Evolutionary conservation across 2,888 invertebrate species (phyloP), one percentile per base, ranked within the genome.

Genomic region (Thyatira batis): DNA sequence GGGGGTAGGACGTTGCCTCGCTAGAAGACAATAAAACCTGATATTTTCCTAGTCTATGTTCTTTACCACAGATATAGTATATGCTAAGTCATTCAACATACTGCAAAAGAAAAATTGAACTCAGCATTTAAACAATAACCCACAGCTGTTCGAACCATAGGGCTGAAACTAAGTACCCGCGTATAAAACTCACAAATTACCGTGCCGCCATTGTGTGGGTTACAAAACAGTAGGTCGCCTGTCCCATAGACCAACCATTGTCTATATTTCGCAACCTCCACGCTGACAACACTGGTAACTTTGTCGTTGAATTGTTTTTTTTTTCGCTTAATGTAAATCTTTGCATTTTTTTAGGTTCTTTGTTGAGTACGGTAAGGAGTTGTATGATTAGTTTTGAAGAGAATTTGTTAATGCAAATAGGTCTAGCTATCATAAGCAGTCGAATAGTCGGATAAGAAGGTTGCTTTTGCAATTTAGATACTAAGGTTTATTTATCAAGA

Each of bases 191-290:
- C 59, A 61, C 63, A 63, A 67, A 71, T 70, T 70, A 68, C 62
- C 65, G 55, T 63, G 58, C 17, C 58, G 50, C 64, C 60, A 73
- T 73, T 73, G 75, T 73, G 64, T 60, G 58, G 20, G 51, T 73
- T 60, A 65, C 65, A 67, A 56, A 72, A 74, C 59, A 55, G 60
- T 55, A 49, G 64, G 59, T 66, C 59, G 60, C 68, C 54, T 73
- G 75, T 73, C 73, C 71, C 75, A 71, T 74, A 67, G 65, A 64
- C 70, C 6, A 46, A 27, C 60, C 63, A 73, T 74, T 74, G 73
- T 74, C 64, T 73, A 57, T 61, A 64, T 73, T 69, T 64, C 61
- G 58, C 68, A 71, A 73, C 39, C 39, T 39, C 39, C 13, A 39
- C 17, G 39, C 39, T 39, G 39, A 39, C 39, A 39, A 39, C 17